Evolutionary conservation across 2,113 vertebrate species (phyloP).

Genomic region (Eulemur macaco): DNA sequence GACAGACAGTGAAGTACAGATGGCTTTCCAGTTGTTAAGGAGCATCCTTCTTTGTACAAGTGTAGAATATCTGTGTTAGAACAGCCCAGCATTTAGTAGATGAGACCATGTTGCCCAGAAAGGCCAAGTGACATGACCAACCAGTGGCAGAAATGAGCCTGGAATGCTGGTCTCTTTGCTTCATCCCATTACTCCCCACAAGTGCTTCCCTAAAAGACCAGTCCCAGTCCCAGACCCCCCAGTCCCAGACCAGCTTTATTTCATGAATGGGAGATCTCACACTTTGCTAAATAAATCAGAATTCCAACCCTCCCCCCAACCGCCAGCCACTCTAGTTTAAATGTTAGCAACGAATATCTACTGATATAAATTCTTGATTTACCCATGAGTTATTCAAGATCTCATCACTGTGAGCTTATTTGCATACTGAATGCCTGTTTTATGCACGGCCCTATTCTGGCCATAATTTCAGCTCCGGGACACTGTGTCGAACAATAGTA

Average conservation of each 20-base stretch:
- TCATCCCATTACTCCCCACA: background rate
- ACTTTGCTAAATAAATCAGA: slow-evolving; percentile 11
- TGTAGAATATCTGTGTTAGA: background rate
- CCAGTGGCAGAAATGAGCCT: background rate
- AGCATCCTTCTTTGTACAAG: background rate
- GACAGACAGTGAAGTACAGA: background rate
- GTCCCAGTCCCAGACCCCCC: background rate
- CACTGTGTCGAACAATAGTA: slow-evolving; percentile 56
- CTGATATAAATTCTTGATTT: slow-evolving; percentile 21
- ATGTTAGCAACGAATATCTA: background rate
- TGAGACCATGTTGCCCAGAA: background rate
- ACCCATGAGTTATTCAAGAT: background rate
- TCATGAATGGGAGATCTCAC: background rate
- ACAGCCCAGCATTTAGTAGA: background rate
- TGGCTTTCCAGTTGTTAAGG: background rate
- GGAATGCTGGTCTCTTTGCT: background rate
- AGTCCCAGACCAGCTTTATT: background rate
- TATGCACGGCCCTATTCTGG: background rate
- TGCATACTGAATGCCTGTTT: slow-evolving; percentile 11
- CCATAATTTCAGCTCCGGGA: slow-evolving; percentile 22
- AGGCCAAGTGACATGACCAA: background rate
- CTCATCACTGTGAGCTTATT: slow-evolving; percentile 18
- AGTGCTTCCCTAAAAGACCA: background rate
- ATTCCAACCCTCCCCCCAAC: background rate
- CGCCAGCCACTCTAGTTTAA: background rate